Conservation (phyloP, 2,797 vertebrate genomes). For the Tiaroga cobitis region DNA sequence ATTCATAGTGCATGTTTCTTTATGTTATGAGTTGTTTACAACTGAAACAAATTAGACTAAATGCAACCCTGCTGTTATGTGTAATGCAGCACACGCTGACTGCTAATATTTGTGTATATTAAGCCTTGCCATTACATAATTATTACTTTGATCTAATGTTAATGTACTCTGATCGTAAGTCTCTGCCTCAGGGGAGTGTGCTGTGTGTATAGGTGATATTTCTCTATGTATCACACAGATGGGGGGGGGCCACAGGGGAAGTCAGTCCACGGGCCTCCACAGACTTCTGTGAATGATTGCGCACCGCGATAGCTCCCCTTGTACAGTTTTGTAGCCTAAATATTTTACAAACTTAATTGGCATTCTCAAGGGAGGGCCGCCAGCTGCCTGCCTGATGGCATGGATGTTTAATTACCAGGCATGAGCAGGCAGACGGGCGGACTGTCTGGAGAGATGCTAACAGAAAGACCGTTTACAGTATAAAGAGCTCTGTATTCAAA, state of each 20-base stretch:
- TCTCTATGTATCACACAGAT: slow-evolving; percentile 75
- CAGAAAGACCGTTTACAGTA: slow-evolving; percentile 51
- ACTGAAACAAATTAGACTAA: slow-evolving; percentile 42
- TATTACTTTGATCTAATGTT: slow-evolving; percentile 80
- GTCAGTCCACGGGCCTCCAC: slow-evolving; percentile 71
- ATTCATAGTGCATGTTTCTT: neutral
- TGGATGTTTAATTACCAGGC: slow-evolving; percentile 80
- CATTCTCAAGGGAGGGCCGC: slow-evolving; percentile 79
- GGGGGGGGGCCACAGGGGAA: slow-evolving; percentile 67
- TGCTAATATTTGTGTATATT: slow-evolving; percentile 51
- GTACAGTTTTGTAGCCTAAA: slow-evolving; percentile 88
- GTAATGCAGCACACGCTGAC: slow-evolving; percentile 48
- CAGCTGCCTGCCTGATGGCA: slow-evolving; percentile 85
- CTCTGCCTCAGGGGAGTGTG: slow-evolving; percentile 67
- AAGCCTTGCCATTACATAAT: slow-evolving; percentile 76
- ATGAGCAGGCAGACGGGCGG: slow-evolving; percentile 73
- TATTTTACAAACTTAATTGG: slow-evolving; percentile 89
- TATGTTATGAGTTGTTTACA: slow-evolving; percentile 27
- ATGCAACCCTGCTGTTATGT: slow-evolving; percentile 31
- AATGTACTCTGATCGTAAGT: slow-evolving; percentile 79
- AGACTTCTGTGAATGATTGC: slow-evolving; percentile 74
- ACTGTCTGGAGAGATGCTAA: slow-evolving; percentile 69
- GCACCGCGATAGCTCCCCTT: slow-evolving; percentile 75
- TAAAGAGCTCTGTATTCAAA: neutral
- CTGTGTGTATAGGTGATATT: slow-evolving; percentile 69